Conservation (phyloP, 2,888 invertebrate genomes). For the Eurytoma californica region DNA sequence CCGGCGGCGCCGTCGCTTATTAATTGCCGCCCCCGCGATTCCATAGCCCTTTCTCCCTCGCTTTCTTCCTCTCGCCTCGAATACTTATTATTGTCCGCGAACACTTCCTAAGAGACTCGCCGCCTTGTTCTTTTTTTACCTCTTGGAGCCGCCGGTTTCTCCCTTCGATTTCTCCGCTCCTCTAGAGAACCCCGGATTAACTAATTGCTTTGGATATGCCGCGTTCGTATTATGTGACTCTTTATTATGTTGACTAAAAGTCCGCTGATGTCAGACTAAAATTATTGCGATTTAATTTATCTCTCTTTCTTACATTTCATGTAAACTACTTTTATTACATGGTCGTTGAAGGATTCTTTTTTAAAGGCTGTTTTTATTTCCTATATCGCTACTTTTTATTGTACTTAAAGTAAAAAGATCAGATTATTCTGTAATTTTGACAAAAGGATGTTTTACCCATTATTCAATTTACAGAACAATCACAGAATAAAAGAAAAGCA, state of each 20-base stretch:
- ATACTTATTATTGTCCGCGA: conserved; percentile 45
- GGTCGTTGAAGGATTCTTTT: no score
- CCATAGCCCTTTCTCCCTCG: not conserved
- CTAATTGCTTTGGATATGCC: conserved; percentile 22
- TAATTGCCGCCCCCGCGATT: conserved; percentile 38
- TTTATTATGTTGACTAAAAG: no score
- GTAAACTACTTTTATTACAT: no score
- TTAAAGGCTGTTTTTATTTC: no score
- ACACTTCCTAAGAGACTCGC: conserved; percentile 37
- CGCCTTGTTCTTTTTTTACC: not conserved
- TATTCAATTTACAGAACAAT: conserved; percentile 51
- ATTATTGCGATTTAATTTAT: no score
- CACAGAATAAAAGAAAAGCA: conserved; percentile 47
- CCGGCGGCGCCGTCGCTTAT: conserved; percentile 34
- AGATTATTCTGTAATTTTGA: no score
- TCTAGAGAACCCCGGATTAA: conserved; percentile 14
- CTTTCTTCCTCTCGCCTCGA: conserved; percentile 7
- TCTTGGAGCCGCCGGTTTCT: not conserved
- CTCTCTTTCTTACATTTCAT: no score
- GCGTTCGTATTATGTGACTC: not conserved
- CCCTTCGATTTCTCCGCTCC: not conserved
- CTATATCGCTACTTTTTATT: no score
- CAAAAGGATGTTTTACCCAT: no score
- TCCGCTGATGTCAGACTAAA: no score
- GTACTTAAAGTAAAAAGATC: no score